Evolutionary conservation across 2,797 vertebrate species (phyloP).

Genomic region (Trachops cirrhosus): DNA sequence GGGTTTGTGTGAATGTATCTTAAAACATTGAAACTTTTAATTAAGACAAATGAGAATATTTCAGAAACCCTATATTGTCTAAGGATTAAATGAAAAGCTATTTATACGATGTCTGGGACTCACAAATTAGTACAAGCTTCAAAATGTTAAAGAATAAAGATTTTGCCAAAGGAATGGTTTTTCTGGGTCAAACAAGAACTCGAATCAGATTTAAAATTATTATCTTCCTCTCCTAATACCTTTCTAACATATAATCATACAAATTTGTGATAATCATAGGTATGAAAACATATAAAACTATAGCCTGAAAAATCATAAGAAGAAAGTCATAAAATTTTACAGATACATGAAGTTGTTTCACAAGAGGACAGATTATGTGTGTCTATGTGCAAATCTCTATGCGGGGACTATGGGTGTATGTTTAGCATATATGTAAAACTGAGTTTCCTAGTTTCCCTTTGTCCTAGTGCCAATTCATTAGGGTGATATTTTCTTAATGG

Average conservation of each 20-base stretch:
- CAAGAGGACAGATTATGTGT: rapidly evolving
- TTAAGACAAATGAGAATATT: constrained; percentile 25
- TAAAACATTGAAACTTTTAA: constrained; percentile 28
- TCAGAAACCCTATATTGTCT: not conserved
- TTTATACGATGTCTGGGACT: not conserved
- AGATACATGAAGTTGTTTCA: not conserved
- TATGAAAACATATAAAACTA: not conserved
- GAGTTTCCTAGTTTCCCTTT: not conserved
- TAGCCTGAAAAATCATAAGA: not conserved
- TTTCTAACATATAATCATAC: not conserved
- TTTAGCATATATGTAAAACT: not conserved
- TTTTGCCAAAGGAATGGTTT: not conserved
- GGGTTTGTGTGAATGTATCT: not conserved
- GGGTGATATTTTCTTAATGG: not conserved
- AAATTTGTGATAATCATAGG: not conserved
- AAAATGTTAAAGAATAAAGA: constrained; percentile 3
- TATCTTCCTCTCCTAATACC: not conserved
- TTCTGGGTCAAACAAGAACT: not conserved
- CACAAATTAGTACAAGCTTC: not conserved
- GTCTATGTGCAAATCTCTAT: not conserved
- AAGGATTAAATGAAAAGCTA: constrained; percentile 25
- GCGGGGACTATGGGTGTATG: not conserved
- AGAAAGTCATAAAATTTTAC: not conserved
- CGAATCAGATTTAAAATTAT: constrained; percentile 31
- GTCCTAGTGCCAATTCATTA: not conserved